Percentiles rank a stretch among this genome's conserved stretches.
Evolutionary conservation across 2,888 invertebrate species (phyloP).

Genomic region (Seira ritae): DNA sequence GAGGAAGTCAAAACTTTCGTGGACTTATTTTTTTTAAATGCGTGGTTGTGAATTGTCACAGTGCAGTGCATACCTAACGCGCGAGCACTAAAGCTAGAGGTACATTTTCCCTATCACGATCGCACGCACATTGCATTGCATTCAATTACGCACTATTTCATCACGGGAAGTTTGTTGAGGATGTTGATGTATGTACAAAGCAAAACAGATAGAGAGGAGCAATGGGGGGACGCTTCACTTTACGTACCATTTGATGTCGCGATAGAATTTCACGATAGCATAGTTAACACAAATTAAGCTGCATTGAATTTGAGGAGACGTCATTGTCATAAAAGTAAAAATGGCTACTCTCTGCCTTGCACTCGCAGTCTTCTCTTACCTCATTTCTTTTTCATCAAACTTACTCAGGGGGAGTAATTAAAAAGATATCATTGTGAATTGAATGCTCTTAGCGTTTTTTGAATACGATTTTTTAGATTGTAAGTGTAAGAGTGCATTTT

Average conservation of each 20-base stretch:
- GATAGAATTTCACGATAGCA: neutral
- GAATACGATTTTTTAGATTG: too few species aligned
- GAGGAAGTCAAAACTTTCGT: neutral
- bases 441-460: neutral
- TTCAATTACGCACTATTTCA: slow-evolving; percentile 11
- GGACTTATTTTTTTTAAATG: neutral
- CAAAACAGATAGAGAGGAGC: neutral
- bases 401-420: slow-evolving; percentile 11
- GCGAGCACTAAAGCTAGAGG: too few species aligned
- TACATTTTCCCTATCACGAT: too few species aligned
- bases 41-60: neutral
- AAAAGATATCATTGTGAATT: neutral
- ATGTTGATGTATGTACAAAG: neutral
- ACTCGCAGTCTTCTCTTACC: too few species aligned
- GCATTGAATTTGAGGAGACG: neutral
- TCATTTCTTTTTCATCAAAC: too few species aligned
- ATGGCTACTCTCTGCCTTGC: neutral
- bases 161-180: slow-evolving; percentile 1
- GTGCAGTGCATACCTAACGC: neutral
- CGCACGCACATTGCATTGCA: slow-evolving; percentile 5
- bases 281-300: too few species aligned
- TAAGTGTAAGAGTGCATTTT: too few species aligned
- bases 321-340: neutral
- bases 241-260: too few species aligned
- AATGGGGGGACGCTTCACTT: neutral